These are phyloP conservation scores for Ancistrus triradiatus DNA, from an alignment of 2,113 vertebrate genomes.

Conservation along the genomic window DNA sequence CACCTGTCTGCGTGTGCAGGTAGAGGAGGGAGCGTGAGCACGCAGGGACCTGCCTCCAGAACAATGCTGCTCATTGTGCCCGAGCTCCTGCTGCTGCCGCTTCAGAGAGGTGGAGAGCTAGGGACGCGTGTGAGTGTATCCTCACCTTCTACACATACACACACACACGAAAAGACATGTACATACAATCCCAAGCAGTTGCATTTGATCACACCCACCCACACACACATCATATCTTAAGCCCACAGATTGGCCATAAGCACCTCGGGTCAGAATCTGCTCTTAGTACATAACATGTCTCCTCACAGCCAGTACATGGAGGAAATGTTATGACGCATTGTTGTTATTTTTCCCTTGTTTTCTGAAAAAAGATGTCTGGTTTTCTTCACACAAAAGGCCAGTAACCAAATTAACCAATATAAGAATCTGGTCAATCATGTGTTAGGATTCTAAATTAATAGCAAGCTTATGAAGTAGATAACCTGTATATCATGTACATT, in stretches of 20 bases:
- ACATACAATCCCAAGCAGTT: constrained; percentile 23
- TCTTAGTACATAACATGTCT: constrained; percentile 71
- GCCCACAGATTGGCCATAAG: constrained; percentile 63
- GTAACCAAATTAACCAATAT: too few species aligned
- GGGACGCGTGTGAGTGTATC: constrained; percentile 55
- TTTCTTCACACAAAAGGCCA: too few species aligned
- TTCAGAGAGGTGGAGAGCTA: constrained; percentile 67
- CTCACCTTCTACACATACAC: constrained; percentile 20
- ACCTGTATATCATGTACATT: too few species aligned
- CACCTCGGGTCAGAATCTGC: constrained; percentile 64
- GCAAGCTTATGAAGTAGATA: too few species aligned
- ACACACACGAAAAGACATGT: constrained; percentile 24
- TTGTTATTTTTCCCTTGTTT: too few species aligned
- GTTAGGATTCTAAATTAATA: too few species aligned
- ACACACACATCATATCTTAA: constrained; percentile 61
- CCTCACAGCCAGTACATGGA: too few species aligned
- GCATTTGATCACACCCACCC: constrained; percentile 40
- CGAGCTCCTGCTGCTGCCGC: constrained; percentile 61
- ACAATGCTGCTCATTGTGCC: constrained; percentile 83
- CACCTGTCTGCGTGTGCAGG: constrained; percentile 82
- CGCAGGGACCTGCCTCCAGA: constrained; percentile 75
- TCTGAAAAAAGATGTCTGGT: too few species aligned
- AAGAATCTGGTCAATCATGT: too few species aligned
- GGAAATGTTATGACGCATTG: too few species aligned
- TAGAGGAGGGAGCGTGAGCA: constrained; percentile 67